These are phyloP conservation scores for Petrolisthes cinctipes DNA, from an alignment of 2,888 invertebrate genomes.

Conservation along the genomic window DNA sequence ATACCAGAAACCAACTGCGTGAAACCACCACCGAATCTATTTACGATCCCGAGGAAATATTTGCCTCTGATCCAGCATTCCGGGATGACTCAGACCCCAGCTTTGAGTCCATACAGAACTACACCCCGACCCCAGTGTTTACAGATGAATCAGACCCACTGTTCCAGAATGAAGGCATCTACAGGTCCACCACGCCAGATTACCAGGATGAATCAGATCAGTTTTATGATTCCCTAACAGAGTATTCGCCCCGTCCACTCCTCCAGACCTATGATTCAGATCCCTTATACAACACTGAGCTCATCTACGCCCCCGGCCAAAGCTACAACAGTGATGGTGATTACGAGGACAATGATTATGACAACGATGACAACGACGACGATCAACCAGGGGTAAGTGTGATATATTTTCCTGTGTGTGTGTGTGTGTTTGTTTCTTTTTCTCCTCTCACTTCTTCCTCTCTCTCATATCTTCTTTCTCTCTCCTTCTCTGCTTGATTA, in stretches of 20 bases:
- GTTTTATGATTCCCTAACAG: background rate
- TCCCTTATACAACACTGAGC: constrained; percentile 21
- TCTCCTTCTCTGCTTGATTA: background rate
- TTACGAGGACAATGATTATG: constrained; percentile 5
- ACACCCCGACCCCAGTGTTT: constrained; percentile 13
- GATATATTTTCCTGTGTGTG: background rate
- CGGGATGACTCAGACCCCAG: background rate
- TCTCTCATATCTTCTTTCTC: constrained; percentile 13
- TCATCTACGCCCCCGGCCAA: constrained; percentile 18
- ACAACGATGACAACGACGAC: constrained; percentile 2
- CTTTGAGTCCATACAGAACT: constrained; percentile 11
- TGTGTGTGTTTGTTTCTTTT: background rate
- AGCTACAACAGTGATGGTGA: background rate
- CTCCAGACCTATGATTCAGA: constrained; percentile 7
- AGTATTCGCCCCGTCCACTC: background rate
- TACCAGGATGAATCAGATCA: background rate
- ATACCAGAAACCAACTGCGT: background rate
- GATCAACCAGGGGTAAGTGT: constrained; percentile 38
- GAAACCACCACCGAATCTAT: background rate
- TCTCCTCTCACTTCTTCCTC: background rate
- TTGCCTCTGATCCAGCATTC: background rate
- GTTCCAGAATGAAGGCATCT: background rate
- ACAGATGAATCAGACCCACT: background rate
- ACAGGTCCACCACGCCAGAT: background rate
- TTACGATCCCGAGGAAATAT: background rate